phyloP scores from a whole-genome alignment of 1,140 invertebrate genomes.

The Rhagoletis pomonella region DNA sequence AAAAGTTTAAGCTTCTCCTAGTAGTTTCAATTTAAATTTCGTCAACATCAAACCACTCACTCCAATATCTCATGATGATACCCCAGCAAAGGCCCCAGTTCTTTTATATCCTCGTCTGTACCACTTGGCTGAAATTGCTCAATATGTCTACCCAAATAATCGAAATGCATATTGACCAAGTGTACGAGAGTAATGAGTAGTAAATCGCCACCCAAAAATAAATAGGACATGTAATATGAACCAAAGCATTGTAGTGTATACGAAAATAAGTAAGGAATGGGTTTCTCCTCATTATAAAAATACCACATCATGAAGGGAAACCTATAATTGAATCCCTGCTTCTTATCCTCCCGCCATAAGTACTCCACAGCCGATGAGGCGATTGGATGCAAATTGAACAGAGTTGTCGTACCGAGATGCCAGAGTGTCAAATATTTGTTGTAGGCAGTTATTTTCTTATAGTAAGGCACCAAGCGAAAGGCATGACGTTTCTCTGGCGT shows the following conservation, averaged over 20 bases:
- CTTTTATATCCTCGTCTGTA: slow-evolving; percentile 34
- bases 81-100: neutral
- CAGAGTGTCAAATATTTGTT: neutral
- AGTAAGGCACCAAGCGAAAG: neutral
- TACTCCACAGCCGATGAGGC: neutral
- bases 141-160: slow-evolving; percentile 16
- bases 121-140: slow-evolving; percentile 26
- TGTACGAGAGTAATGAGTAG: slow-evolving; percentile 39
- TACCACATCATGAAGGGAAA: slow-evolving; percentile 28
- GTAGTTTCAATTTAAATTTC: no score
- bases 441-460: neutral
- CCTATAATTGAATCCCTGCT: neutral
- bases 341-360: neutral
- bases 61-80: slow-evolving; percentile 50
- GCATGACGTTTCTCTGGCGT: neutral
- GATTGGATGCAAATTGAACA: neutral
- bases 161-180: slow-evolving; percentile 53
- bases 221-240: neutral
- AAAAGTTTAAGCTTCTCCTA: neutral
- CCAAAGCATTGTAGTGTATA: slow-evolving; percentile 19
- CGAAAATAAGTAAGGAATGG: neutral
- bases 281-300: neutral
- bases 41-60: neutral
- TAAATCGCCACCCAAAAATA: slow-evolving; percentile 50
- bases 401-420: neutral